Percentiles rank a stretch among this genome's conserved stretches.
Evolutionary conservation across 1,140 invertebrate species (phyloP).

Genomic region (Trypoxylus dichotomus): DNA sequence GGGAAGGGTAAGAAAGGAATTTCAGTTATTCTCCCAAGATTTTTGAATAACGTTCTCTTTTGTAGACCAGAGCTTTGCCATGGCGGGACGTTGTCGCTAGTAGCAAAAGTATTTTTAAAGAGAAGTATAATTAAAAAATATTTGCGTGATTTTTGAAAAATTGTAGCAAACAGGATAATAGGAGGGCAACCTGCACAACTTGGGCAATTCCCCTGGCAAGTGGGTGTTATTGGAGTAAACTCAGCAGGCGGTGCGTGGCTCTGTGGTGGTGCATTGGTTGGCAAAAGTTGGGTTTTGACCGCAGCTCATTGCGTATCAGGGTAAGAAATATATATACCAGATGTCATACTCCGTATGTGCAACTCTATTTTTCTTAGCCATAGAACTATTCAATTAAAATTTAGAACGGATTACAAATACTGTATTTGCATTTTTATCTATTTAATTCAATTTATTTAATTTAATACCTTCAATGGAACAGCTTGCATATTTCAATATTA

Average conservation of each 20-base stretch:
- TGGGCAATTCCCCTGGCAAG: slow-evolving; percentile 53
- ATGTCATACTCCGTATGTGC: no score
- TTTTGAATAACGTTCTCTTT: not conserved
- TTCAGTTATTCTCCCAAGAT: not conserved
- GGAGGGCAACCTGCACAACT: slow-evolving; percentile 44
- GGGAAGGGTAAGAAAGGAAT: not conserved
- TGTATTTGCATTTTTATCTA: no score
- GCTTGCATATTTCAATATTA: no score
- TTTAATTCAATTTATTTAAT: not conserved
- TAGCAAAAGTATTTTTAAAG: not conserved
- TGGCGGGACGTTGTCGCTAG: not conserved
- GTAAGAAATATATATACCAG: not conserved
- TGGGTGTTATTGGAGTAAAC: slow-evolving; percentile 50
- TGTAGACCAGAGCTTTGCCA: not conserved
- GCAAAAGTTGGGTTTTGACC: slow-evolving; percentile 56
- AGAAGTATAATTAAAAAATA: not conserved
- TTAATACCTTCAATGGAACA: not conserved
- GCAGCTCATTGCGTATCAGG: slow-evolving; percentile 57
- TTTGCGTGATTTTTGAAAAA: not conserved
- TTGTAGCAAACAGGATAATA: slow-evolving; percentile 25
- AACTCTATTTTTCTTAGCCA: no score
- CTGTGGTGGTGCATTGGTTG: slow-evolving; percentile 58
- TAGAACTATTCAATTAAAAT: no score
- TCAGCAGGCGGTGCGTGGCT: slow-evolving; percentile 46
- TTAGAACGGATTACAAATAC: no score